A percentile compares a stretch with the other conserved stretches of the same genome.
These are phyloP conservation scores for Galeopsomyia nigrocyanea DNA, from an alignment of 2,888 invertebrate genomes.

Conservation along the genomic window DNA sequence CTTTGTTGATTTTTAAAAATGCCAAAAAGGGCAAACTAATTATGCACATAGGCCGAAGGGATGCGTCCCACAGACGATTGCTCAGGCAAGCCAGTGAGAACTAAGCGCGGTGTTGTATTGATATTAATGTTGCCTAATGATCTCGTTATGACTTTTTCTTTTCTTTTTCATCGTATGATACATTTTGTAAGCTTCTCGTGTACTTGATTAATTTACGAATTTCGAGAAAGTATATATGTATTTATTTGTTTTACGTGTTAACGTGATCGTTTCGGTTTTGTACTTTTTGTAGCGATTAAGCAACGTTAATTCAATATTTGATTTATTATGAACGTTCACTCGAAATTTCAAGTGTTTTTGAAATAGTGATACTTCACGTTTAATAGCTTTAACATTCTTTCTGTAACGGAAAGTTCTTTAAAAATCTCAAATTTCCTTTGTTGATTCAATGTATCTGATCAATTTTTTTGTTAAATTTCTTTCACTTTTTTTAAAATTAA, in stretches of 20 bases:
- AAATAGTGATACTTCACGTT: slow-evolving; percentile 41
- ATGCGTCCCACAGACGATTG: slow-evolving; percentile 64
- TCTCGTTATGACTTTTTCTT: slow-evolving; percentile 27
- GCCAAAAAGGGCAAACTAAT: slow-evolving; percentile 74
- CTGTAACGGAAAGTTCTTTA: slow-evolving; percentile 6
- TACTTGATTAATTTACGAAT: slow-evolving; percentile 2
- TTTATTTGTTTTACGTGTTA: slow-evolving; percentile 1
- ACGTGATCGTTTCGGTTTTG: slow-evolving; percentile 6
- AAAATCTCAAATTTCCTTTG: slow-evolving; percentile 3
- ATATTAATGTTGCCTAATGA: slow-evolving; percentile 49
- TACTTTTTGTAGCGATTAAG: not conserved
- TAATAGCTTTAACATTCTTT: slow-evolving; percentile 21
- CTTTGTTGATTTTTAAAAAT: slow-evolving; percentile 74
- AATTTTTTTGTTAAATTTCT: slow-evolving; percentile 4
- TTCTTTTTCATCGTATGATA: slow-evolving; percentile 16
- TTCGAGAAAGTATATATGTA: slow-evolving; percentile 6
- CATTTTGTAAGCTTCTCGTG: not conserved
- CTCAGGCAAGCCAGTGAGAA: not conserved
- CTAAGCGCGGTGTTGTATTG: slow-evolving; percentile 53
- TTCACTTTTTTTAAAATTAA: not conserved
- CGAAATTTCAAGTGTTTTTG: not conserved
- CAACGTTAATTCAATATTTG: slow-evolving; percentile 6
- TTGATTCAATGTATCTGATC: not conserved
- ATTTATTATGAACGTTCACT: slow-evolving; percentile 11
- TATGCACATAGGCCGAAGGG: slow-evolving; percentile 71